Base-by-base conservation (phyloP, 2,888 invertebrate species). In the Anaspis maculata region DNA sequence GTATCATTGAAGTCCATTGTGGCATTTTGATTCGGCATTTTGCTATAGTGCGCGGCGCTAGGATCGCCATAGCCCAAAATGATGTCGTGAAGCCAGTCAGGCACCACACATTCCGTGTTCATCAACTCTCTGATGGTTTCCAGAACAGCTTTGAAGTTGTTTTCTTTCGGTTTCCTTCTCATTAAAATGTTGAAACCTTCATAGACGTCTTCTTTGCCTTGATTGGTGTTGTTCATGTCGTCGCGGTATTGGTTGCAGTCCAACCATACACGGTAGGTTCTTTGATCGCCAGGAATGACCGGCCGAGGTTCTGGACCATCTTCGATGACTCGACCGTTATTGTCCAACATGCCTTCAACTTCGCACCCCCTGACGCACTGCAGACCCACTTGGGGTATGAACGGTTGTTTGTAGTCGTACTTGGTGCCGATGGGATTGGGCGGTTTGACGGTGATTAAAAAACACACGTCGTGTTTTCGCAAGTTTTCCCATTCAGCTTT, bases 141-240 rank as follows among this genome's bases (percentile, higher is more conserved):
- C 50, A 99, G 67, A 1, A 99, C 98, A 0, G 98, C 98, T 68
- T 99, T 99, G 67, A 99, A 99, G 67, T 99, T 99, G 62, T 99
- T 99, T 67, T 98, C 96, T 58, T 99, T 98, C 0, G 98, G 97
- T 62, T 97, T 97, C n/a, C 98, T 76, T 21, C 98, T 76, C 80
- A 99, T 87, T 36, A 99, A 78, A 30, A 99, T 83, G 63, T 96
- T 98, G 67, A 99, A 98, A 7, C 85, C 54, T 53, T 65, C 65
- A 41, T 66, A 66, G 11, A 66, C 58, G 54, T 83, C 87, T 68
- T 88, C 88, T 45, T 79, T 77, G 9, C 86, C 87, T 52, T 81
- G 76, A 51, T 83, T 81, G 6, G 86, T 78, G 12, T 74, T 74
- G 53, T 90, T 89, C 79, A 95, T 84, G 60, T 97, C 96, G 46